phyloP scores from a whole-genome alignment of 2,888 invertebrate species.

The Orthosia cruda region DNA sequence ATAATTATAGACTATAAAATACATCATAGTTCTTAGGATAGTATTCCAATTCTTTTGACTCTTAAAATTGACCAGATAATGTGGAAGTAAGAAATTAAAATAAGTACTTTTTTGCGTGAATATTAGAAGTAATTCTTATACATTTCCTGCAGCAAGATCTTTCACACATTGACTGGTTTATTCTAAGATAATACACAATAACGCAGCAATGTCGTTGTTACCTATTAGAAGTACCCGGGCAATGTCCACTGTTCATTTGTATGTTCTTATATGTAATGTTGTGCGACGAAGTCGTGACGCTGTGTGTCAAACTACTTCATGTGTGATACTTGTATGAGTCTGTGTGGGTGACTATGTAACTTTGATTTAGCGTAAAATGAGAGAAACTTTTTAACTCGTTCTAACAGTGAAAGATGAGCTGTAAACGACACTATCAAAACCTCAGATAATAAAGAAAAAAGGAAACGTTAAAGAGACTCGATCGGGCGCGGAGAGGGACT shows the following conservation, averaged over 20 bases:
- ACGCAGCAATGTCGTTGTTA: slow-evolving; percentile 6
- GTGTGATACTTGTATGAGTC: slow-evolving; percentile 49
- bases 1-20: slow-evolving; percentile 40
- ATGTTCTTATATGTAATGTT: slow-evolving; percentile 3
- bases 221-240: background rate
- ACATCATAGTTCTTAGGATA: slow-evolving; percentile 30
- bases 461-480: background rate
- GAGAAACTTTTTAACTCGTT: slow-evolving; percentile 40
- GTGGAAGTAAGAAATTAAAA: slow-evolving; percentile 2
- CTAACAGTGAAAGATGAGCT: background rate
- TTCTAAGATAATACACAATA: slow-evolving; percentile 19
- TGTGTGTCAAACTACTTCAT: slow-evolving; percentile 26
- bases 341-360: slow-evolving; percentile 31
- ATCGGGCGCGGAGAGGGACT: no score
- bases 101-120: background rate
- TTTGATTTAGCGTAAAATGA: slow-evolving; percentile 34
- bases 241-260: slow-evolving; percentile 6
- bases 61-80: slow-evolving; percentile 23
- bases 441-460: slow-evolving; percentile 10
- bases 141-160: slow-evolving; percentile 17
- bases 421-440: slow-evolving; percentile 14
- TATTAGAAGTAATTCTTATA: background rate
- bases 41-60: slow-evolving; percentile 7
- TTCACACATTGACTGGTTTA: slow-evolving; percentile 19
- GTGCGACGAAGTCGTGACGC: slow-evolving; percentile 14